A percentile compares a stretch with the other conserved stretches of the same genome.
phyloP scores from a whole-genome alignment of 2,888 invertebrate species.

The Glyphotaelius pellucidus region DNA sequence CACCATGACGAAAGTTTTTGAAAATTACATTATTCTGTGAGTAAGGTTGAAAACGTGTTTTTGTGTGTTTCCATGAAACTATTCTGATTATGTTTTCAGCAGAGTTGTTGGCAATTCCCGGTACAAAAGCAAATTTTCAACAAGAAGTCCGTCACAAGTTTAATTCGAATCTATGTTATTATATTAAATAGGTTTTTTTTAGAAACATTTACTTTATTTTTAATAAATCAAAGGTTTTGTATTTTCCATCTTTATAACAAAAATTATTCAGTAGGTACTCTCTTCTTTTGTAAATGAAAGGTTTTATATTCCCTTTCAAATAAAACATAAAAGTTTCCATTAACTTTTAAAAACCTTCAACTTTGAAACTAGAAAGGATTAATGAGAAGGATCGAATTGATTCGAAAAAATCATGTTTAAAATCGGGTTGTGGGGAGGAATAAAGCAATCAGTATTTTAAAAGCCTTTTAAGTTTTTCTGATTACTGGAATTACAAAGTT shows the following conservation, averaged over 20 bases:
- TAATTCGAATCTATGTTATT: background rate
- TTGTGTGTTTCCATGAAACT: conserved; percentile 23
- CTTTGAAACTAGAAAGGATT: background rate
- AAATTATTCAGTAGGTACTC: too few relatives aligned
- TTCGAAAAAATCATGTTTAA: background rate
- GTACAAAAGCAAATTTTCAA: background rate
- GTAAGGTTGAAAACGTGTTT: conserved; percentile 21
- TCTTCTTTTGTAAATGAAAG: background rate
- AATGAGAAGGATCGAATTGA: background rate
- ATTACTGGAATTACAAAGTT: background rate
- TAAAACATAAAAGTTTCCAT: background rate
- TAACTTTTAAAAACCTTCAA: background rate
- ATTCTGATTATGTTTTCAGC: background rate
- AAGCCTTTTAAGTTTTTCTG: background rate
- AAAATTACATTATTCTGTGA: background rate
- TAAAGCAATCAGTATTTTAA: background rate
- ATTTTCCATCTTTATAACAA: background rate
- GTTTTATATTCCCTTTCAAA: background rate
- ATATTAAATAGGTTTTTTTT: background rate
- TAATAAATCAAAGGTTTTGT: background rate
- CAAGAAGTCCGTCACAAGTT: background rate
- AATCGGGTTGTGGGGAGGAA: background rate
- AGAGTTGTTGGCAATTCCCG: background rate
- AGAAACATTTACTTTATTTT: background rate
- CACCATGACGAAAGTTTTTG: background rate